Conservation (phyloP, 2,797 vertebrate genomes). For the Peromyscus eremicus region DNA sequence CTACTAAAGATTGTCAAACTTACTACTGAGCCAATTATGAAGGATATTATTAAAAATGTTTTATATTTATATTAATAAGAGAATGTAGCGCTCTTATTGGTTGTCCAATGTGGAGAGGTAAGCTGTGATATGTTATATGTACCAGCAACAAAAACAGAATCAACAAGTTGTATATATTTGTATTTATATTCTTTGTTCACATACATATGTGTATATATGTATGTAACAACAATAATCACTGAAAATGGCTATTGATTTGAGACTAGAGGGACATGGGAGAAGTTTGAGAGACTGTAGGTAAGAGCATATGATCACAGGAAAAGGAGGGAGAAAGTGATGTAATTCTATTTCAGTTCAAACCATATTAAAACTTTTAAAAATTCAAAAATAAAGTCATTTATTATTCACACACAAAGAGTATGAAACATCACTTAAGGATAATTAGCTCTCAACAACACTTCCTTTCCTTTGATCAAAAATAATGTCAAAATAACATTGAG, state of each 20-base stretch:
- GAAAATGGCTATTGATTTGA: not conserved
- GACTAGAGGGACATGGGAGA: no score
- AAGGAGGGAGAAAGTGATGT: not conserved
- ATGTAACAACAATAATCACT: not conserved
- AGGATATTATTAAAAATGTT: not conserved
- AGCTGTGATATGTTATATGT: not conserved
- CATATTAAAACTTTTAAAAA: not conserved
- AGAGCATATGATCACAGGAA: not conserved
- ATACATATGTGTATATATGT: not conserved
- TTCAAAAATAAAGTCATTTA: constrained; percentile 26
- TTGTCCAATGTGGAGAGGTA: not conserved
- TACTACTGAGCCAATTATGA: not conserved
- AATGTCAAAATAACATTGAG: not conserved
- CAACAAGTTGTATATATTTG: not conserved
- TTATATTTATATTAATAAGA: not conserved
- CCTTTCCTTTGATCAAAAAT: constrained; percentile 41
- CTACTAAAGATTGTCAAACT: not conserved
- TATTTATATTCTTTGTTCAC: not conserved
- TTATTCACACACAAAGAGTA: not conserved
- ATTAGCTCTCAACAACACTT: not conserved
- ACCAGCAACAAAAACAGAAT: not conserved
- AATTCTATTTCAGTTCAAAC: not conserved
- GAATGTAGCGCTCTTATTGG: not conserved
- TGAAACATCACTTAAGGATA: constrained; percentile 1
- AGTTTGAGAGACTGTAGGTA: not conserved